Conservation (phyloP, 2,797 vertebrate genomes). For the Ctenopoma kingsleyae region DNA sequence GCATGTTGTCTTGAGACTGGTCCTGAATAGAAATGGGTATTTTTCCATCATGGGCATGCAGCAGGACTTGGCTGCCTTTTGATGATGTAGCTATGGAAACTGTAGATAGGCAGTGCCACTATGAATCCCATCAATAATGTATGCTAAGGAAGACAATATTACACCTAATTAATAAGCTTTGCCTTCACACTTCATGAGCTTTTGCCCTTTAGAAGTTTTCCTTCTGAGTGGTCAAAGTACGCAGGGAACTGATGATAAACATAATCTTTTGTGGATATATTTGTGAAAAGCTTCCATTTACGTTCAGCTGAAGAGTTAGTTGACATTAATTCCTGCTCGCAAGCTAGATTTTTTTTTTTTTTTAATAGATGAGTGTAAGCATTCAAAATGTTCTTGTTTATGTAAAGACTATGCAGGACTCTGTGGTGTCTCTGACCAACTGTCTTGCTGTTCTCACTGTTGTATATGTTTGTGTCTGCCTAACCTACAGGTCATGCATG, state of each 20-base stretch:
- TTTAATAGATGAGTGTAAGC: background rate
- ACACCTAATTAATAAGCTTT: background rate
- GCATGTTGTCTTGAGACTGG: constrained; percentile 1
- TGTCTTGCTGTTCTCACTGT: constrained; percentile 58
- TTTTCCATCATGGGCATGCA: background rate
- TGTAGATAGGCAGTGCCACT: background rate
- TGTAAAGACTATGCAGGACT: constrained; percentile 6
- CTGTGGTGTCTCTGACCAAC: constrained; percentile 22
- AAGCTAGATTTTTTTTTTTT: background rate
- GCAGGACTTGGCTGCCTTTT: background rate
- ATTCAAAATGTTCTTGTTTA: background rate
- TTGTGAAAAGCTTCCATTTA: background rate
- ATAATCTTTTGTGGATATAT: background rate
- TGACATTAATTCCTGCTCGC: background rate
- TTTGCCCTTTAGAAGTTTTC: background rate
- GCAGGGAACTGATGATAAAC: background rate
- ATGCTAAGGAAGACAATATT: background rate
- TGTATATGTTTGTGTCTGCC: constrained; percentile 76
- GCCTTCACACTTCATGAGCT: background rate
- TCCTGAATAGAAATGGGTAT: background rate
- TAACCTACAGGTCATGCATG: constrained; percentile 88
- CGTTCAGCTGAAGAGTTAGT: background rate
- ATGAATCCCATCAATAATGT: background rate
- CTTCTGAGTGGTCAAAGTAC: background rate
- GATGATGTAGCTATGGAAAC: background rate